Base-by-base conservation (phyloP, 2,113 vertebrate genomes). In the Lathamus discolor region DNA sequence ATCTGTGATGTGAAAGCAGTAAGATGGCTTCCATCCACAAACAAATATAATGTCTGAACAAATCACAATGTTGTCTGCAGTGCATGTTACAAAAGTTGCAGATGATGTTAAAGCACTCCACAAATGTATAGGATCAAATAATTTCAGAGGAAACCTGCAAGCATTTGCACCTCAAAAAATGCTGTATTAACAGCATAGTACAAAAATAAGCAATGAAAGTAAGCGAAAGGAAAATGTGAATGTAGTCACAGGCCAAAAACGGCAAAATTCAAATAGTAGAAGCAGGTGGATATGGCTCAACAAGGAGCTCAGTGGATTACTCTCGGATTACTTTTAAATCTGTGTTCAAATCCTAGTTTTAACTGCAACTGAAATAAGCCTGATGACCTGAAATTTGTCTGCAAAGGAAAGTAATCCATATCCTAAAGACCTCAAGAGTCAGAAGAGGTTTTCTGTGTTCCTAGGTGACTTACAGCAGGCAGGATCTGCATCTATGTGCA, bases 21-120 rank as follows among this genome's bases (percentile, higher is more conserved):
- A 29, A 51, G 63, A 78, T 94, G 94, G 73, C 77, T 95, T 93
- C 94, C 73, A 78, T 85, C 83, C 68, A 95, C 79, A 90, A 95
- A 93, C 19, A 33, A 93, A 86, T 75, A 86, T 94, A 89, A 95
- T 67, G 64, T 93, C 88, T 51, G 91, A 97, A 95, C 55, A 97
- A 97, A 96, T 94, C 88, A 83, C 54, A 10, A n/a, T 14, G 23
- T 81, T 95, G 52, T 91, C 74, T 93, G 83, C 94, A 96, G 77
- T 62, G 43, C 59, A 78, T 75, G 51, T 72, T 94, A 87, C 24
- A 83, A 52, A 91, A 82, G 66, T 74, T 77, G 68, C 90, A 96
- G 51, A 83, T 63, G 74, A 96, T 44, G 66, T 90, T 84, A 92
- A 83, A 62, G 48, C 55, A 48, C 77, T 93, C 62, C 68, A 74